These are phyloP conservation scores for Micromys minutus DNA, from an alignment of 2,113 vertebrate genomes.

Conservation along the genomic window DNA sequence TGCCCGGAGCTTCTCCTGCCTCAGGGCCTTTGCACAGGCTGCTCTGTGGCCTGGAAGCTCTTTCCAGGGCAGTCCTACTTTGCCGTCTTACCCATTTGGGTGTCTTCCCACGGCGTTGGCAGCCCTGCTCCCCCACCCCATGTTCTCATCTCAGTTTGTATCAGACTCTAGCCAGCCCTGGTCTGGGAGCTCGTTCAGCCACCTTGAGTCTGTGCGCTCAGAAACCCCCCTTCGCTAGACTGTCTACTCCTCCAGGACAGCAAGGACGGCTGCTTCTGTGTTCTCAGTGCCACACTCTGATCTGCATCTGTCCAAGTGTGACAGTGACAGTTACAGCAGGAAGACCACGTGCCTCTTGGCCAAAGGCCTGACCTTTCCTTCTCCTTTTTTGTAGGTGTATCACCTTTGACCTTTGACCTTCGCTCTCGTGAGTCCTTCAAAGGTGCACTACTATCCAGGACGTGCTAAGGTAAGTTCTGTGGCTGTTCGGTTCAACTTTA, in stretches of 20 bases:
- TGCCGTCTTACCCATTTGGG: background rate
- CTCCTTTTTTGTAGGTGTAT: background rate
- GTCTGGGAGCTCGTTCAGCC: background rate
- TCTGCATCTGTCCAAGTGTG: background rate
- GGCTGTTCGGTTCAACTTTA: background rate
- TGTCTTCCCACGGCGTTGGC: background rate
- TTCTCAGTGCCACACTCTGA: background rate
- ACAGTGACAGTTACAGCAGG: background rate
- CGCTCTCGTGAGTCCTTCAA: background rate
- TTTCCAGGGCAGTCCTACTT: background rate
- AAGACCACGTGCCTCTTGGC: no score
- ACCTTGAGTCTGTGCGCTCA: no score
- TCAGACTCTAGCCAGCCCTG: background rate
- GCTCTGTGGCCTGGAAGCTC: background rate
- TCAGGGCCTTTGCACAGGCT: background rate
- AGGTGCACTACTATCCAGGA: background rate
- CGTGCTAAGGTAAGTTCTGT: conserved; percentile 35
- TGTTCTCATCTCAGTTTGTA: background rate
- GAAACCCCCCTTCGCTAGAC: no score
- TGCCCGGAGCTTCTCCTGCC: background rate
- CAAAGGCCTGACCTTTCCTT: background rate
- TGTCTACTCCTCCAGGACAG: background rate
- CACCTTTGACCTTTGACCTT: conserved; percentile 21
- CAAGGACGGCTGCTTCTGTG: background rate
- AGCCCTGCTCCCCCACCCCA: background rate